Evolutionary conservation across 2,113 vertebrate genomes (phyloP), one percentile per base, ranked within the genome.

Genomic region (Procavia capensis): DNA sequence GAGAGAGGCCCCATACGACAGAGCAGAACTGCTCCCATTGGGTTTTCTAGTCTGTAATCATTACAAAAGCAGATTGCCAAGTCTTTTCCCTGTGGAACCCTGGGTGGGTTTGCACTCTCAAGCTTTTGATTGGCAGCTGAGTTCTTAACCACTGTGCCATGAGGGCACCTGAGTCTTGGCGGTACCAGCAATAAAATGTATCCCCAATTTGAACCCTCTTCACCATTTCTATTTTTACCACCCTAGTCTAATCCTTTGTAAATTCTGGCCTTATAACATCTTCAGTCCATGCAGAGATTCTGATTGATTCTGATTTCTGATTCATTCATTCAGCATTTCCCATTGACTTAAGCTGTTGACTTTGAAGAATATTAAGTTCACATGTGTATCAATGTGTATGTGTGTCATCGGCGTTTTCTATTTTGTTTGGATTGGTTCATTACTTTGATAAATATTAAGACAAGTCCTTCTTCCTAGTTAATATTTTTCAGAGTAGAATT

Each of bases 251-350:
- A 9, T 75, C 43, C 47, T 68, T 54, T 25, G 76, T n/a, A 45
- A 64, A 82, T 94, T 94, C 34, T 80, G 31, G n/a, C 59, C 45
- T 66, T 41, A n/a, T 82, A 82, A 79, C 2, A 6, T 81, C 31
- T 91, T 83, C 45, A 39, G 5, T 88, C 39, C 5, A 54, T 54
- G 1, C 36, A 36, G 31, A 78, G 39, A 66, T 7, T 39, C 92
- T 70, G 76, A 2, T 45, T 72, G n/a, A n/a, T 76, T 82, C 63
- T 84, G 7, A 76, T 64, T n/a, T n/a, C n/a, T 29, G 25, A 36
- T 92, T 90, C 4, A 76, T 31, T 90, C 10, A 94, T 54, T 87
- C n/a, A 70, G 1, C 84, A n/a, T 80, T 92, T 90, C 39, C 74
- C 36, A 57, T 82, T 93, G 29, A 89, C 78, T 76, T 45, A 16